Conservation (phyloP, 2,888 invertebrate genomes). For the Bellardia pandia region DNA sequence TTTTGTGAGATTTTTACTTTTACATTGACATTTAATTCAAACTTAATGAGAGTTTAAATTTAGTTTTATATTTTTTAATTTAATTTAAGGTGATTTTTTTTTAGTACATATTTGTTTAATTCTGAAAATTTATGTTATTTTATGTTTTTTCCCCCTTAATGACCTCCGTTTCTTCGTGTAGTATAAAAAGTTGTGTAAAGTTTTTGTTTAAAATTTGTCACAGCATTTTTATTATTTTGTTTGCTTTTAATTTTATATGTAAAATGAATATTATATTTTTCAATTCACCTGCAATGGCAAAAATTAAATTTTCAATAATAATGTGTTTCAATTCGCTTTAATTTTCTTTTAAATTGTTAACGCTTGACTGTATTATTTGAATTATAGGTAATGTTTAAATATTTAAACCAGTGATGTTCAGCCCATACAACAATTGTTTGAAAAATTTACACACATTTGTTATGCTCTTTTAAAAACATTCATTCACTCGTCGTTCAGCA, state of each 20-base stretch:
- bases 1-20: not conserved
- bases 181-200: not conserved
- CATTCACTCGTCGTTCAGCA: too few relatives aligned
- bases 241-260: not conserved
- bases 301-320: not conserved
- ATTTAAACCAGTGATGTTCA: too few relatives aligned
- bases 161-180: not conserved
- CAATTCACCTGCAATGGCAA: conserved; percentile 18
- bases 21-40: not conserved
- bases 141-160: not conserved
- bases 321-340: not conserved
- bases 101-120: too few relatives aligned
- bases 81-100: too few relatives aligned
- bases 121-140: not conserved
- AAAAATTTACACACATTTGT: too few relatives aligned
- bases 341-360: not conserved
- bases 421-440: too few relatives aligned
- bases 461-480: too few relatives aligned
- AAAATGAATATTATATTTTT: not conserved
- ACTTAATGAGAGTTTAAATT: not conserved
- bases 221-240: not conserved
- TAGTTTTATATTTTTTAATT: not conserved
- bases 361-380: conserved; percentile 1
- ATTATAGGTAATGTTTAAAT: not conserved
- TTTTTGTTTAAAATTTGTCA: conserved; percentile 29